Evolutionary conservation across 2,797 vertebrate genomes (phyloP), one percentile per base, ranked within the genome.

Genomic region (Tauraco hartlaubi): DNA sequence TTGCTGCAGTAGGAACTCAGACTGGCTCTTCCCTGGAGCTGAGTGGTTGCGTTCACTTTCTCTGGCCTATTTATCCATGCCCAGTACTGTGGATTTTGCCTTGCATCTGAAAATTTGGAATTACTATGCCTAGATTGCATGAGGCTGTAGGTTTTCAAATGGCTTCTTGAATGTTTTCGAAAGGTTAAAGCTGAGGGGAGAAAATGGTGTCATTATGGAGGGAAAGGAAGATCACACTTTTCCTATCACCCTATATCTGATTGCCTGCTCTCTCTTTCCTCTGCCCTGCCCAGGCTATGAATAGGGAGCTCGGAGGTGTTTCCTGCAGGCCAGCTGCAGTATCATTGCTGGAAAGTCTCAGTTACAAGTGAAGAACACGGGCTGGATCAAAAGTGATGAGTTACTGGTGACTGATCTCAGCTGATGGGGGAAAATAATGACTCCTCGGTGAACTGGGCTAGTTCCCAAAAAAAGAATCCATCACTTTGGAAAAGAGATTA

Each of bases 321-420:
- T 95, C 92, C 96, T 89, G 92, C 69, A 79, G 75, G 35, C 64
- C 84, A 64, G 66, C 58, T 72, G 68, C 19, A 13, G 51, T 54
- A 16, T 58, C 7, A 0, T 9, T 73, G 62, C 91, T 80, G 92
- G 78, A 80, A 87, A 76, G 29, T 55, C 88, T 82, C 78, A 74
- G 49, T 48, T 76, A 44, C 39, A 43, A 72, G 43, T 74, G 59
- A 92, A 84, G 80, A 96, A 48, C 61, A 31, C 0, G 1, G 61
- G n/a, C 64, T 95, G 93, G 88, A 92, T 58, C 44, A 82, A n/a
- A 82, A 63, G 59, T 15, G 49, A 75, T 90, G 80, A 43, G 59
- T 95, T 88, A 78, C 31, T 62, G 39, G 63, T 91, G 94, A 87
- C 73, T 77, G 74, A 83, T 83, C 79, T 76, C 90, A 96, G 92